These are phyloP conservation scores for Enteromius trimaculatus DNA, from an alignment of 2,797 vertebrate genomes.

Conservation along the genomic window DNA sequence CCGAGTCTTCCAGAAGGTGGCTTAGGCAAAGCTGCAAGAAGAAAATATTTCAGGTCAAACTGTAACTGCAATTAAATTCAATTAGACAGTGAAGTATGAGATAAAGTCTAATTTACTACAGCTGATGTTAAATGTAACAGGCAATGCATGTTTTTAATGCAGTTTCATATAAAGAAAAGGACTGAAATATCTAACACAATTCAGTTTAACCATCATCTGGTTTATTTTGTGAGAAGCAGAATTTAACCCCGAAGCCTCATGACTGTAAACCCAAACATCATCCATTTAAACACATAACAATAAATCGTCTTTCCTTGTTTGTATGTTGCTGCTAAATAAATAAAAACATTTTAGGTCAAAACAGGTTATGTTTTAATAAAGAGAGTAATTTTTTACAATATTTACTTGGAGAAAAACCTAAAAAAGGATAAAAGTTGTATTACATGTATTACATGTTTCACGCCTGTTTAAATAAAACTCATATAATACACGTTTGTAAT, in stretches of 20 bases:
- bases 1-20: constrained; percentile 46
- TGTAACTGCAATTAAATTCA: not conserved
- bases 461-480: too few species aligned
- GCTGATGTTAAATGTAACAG: not conserved
- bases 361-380: not conserved
- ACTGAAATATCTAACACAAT: not conserved
- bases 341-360: not conserved
- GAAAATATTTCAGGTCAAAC: not conserved
- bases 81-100: not conserved
- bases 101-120: not conserved
- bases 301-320: not conserved
- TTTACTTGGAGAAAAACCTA: not conserved
- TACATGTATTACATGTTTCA: too few species aligned
- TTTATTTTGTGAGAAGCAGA: not conserved
- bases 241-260: not conserved
- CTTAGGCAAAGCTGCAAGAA: constrained; percentile 67
- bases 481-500: too few species aligned
- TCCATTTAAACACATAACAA: not conserved
- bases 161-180: not conserved
- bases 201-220: not conserved
- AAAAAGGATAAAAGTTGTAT: not conserved
- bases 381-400: not conserved
- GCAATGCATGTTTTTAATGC: not conserved
- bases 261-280: not conserved
- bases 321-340: not conserved